phyloP scores from a whole-genome alignment of 2,797 vertebrate genomes.

The Cyclopterus lumpus region DNA sequence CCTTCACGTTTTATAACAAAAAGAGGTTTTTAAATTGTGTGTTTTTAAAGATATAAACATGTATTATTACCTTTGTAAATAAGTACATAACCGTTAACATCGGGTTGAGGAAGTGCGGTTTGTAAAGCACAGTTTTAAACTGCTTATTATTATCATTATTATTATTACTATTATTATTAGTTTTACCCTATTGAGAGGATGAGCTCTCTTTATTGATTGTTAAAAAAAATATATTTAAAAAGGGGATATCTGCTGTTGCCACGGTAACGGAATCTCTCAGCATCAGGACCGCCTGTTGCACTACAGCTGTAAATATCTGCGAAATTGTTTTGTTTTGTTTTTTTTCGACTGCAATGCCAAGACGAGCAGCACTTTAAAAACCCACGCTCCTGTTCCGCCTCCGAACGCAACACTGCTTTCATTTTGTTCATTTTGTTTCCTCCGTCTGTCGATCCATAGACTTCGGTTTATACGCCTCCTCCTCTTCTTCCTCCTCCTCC shows the following conservation, averaged over 20 bases:
- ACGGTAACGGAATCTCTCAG: slow-evolving; percentile 42
- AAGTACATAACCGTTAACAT: slow-evolving; percentile 19
- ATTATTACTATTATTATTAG: not conserved
- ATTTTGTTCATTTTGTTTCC: slow-evolving; percentile 9
- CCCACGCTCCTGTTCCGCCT: slow-evolving; percentile 13
- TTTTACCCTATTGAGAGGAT: not conserved
- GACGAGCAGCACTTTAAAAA: slow-evolving; percentile 55
- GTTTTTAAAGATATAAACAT: slow-evolving; percentile 35
- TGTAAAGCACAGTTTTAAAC: slow-evolving; percentile 23
- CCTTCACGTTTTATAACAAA: slow-evolving; percentile 46
- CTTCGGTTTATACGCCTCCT: not conserved
- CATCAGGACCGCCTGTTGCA: slow-evolving; percentile 19
- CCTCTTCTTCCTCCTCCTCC: not conserved
- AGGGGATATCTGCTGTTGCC: slow-evolving; percentile 55
- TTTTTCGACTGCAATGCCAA: slow-evolving; percentile 52
- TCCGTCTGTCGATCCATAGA: slow-evolving; percentile 27
- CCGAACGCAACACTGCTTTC: slow-evolving; percentile 66
- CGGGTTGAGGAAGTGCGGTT: slow-evolving; percentile 10
- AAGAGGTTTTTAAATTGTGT: slow-evolving; percentile 52
- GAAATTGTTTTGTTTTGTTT: not conserved
- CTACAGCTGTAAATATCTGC: slow-evolving; percentile 39
- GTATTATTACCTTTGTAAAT: slow-evolving; percentile 41
- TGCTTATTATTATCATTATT: not conserved
- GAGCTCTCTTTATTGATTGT: not conserved
- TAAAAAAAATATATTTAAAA: not conserved